Base-by-base conservation (phyloP, 1,140 invertebrate genomes). In the Drosophila mojavensis region DNA sequence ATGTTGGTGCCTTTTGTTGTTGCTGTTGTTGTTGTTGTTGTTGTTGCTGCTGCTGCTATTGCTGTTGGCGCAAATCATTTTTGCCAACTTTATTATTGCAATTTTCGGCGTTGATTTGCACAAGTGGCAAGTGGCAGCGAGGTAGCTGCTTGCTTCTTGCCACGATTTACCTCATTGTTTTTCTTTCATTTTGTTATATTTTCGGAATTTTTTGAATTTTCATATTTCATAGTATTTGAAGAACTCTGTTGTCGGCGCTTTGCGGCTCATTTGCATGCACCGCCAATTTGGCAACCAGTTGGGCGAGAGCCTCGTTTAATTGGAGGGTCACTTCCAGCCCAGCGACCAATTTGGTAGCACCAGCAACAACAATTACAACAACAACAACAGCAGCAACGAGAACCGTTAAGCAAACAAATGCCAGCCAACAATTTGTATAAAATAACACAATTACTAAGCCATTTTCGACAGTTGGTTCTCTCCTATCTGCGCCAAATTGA, bases 361-460 rank as follows among this genome's bases (percentile, higher is more conserved):
- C 47, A 10, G 15, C 24, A 41, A 17, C 17, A 17, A 17, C 17
- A 17, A 17, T 17, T 0, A 28, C 48, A 53, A 17, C 36, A 50
- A 15, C 48, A 53, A 24, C 36, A 45, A 15, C 26, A 47, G 24
- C 30, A 50, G 11, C 26, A 54, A 17, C 26, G 15, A 70, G n/a
- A 36, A 72, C 62, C 64, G 76, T 67, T 83, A 53, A 51, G 68
- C 33, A 84, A 83, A 83, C 73, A 84, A 84, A 51, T 70, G 54
- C 53, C n/a, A 43, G 66, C 28, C 47, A 70, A 60, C 55, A 73
- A 73, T 60, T 73, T 45, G 59, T 51, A 50, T 77, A 66, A 77
- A 75, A 82, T 67, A 84, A 66, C 75, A 65, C 62, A 83, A 83
- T 83, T 66, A 69, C 61, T 68, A 50, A 62, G 48, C 80, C 55